A percentile compares a stretch with the other conserved stretches of the same genome.
Evolutionary conservation across 2,888 invertebrate species (phyloP).

Genomic region (Lissocephala sabroskyi): DNA sequence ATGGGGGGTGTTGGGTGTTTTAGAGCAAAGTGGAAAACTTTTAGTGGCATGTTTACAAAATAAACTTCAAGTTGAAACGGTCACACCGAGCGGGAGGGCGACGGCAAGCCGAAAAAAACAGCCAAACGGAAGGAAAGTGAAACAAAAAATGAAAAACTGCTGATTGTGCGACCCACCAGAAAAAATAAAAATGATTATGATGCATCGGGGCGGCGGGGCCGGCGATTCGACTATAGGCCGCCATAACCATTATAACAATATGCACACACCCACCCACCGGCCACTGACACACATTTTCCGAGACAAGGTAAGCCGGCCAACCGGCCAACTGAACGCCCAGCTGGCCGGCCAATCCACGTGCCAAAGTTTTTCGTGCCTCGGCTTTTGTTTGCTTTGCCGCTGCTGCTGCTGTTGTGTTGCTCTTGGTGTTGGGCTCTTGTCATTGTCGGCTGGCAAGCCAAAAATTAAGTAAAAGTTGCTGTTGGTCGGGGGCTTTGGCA

Average conservation of each 20-base stretch:
- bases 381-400: slow-evolving; percentile 46
- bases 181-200: slow-evolving; percentile 35
- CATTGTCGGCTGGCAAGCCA: slow-evolving; percentile 36
- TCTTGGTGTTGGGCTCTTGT: slow-evolving; percentile 14
- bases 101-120: background rate
- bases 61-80: slow-evolving; percentile 53
- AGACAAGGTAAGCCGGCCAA: slow-evolving; percentile 36
- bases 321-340: no score
- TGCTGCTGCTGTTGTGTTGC: background rate
- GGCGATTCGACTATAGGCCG: background rate
- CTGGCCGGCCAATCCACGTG: no score
- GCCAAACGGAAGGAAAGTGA: slow-evolving; percentile 14
- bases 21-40: slow-evolving; percentile 64
- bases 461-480: slow-evolving; percentile 9
- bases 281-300: slow-evolving; percentile 51
- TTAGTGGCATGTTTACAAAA: slow-evolving; percentile 65
- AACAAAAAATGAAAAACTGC: slow-evolving; percentile 39
- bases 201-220: slow-evolving; percentile 25
- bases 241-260: slow-evolving; percentile 1
- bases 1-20: slow-evolving; percentile 60
- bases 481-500: slow-evolving; percentile 22
- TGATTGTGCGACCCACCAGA: slow-evolving; percentile 38
- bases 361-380: slow-evolving; percentile 22
- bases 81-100: slow-evolving; percentile 1
- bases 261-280: slow-evolving; percentile 5